Evolutionary conservation across 2,888 invertebrate genomes (phyloP).

Genomic region (Polylopha cassiicola): DNA sequence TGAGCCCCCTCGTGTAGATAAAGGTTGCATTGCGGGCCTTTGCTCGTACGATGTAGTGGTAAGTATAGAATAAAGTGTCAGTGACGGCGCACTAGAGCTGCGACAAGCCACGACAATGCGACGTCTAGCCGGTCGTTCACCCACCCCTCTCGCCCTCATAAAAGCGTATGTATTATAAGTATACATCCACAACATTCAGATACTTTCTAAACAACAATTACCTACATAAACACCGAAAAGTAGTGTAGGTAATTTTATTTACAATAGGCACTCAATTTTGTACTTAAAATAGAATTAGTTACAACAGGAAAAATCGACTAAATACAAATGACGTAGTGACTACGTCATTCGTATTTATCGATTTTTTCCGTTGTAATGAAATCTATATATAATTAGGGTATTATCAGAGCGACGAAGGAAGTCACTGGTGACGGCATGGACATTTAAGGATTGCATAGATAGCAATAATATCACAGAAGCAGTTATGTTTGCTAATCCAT

Average conservation of each 20-base stretch:
- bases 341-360: no score
- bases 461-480: neutral
- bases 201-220: conserved; percentile 28
- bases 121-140: conserved; percentile 30
- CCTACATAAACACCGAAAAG: conserved; percentile 17
- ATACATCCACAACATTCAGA: conserved; percentile 30
- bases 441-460: no score
- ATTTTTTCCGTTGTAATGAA: neutral
- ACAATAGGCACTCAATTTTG: no score
- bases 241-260: conserved; percentile 10
- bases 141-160: conserved; percentile 24
- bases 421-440: no score
- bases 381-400: neutral
- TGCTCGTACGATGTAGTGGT: conserved; percentile 16
- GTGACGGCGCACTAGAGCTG: conserved; percentile 16
- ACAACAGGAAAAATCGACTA: no score
- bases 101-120: conserved; percentile 26
- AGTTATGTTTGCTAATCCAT: neutral
- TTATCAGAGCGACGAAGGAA: no score
- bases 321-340: no score
- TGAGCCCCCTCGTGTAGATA: conserved; percentile 11
- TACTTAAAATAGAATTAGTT: no score
- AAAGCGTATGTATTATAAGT: no score
- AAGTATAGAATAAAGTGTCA: conserved; percentile 19
- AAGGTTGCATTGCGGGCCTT: conserved; percentile 10